Evolutionary conservation across 2,797 vertebrate species (phyloP).

Genomic region (Euthynnus affinis): DNA sequence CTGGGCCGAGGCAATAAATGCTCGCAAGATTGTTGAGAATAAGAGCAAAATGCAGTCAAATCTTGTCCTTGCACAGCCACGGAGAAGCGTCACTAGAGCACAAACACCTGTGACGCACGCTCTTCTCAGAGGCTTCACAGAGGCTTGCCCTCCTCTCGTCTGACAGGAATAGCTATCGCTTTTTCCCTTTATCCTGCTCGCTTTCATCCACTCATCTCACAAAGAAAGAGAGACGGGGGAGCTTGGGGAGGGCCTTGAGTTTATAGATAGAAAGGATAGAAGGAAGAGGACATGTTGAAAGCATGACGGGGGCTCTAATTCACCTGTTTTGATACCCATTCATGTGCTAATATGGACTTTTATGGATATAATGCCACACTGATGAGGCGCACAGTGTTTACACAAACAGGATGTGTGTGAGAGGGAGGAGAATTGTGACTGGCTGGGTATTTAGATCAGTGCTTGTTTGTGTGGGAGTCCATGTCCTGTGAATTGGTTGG

Average conservation of each 20-base stretch:
- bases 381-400: slow-evolving; percentile 58
- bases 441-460: background rate
- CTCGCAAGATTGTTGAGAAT: slow-evolving; percentile 26
- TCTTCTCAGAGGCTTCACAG: slow-evolving; percentile 18
- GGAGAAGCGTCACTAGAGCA: slow-evolving; percentile 27
- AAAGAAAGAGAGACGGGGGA: slow-evolving; percentile 29
- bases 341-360: slow-evolving; percentile 80
- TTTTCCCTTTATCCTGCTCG: slow-evolving; percentile 7
- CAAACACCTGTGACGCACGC: slow-evolving; percentile 67
- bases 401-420: slow-evolving; percentile 42
- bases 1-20: slow-evolving; percentile 4
- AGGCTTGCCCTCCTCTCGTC: slow-evolving; percentile 33
- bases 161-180: slow-evolving; percentile 46
- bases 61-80: slow-evolving; percentile 25
- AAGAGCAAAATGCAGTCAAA: slow-evolving; percentile 27
- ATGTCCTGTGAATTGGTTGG: background rate
- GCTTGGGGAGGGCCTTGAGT: slow-evolving; percentile 26
- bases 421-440: slow-evolving; percentile 18
- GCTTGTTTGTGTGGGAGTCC: slow-evolving; percentile 9
- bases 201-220: slow-evolving; percentile 58
- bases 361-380: slow-evolving; percentile 53
- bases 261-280: slow-evolving; percentile 37
- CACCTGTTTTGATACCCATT: slow-evolving; percentile 68
- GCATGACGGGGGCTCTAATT: slow-evolving; percentile 45
- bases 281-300: slow-evolving; percentile 43